Percentiles rank a stretch among this genome's conserved stretches.
These are phyloP conservation scores for Orthosia gothica DNA, from an alignment of 2,888 invertebrate species.

Conservation along the genomic window DNA sequence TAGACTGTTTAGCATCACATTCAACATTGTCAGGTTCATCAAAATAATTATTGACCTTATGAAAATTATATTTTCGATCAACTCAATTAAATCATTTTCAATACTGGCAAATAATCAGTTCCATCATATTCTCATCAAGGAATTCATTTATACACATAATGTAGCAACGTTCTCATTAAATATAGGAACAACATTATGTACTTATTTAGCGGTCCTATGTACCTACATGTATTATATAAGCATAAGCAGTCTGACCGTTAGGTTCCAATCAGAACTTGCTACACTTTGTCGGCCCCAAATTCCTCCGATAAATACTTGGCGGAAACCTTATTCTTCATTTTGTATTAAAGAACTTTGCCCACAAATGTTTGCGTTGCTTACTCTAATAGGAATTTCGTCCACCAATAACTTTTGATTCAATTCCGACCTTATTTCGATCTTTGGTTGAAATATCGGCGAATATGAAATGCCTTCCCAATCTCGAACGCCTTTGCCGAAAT, in stretches of 20 bases:
- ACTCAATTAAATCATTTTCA: constrained; percentile 18
- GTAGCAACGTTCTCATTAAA: constrained; percentile 8
- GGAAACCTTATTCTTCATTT: constrained; percentile 60
- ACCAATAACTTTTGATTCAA: constrained; percentile 51
- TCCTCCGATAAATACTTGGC: constrained; percentile 69
- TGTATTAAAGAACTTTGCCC: constrained; percentile 63
- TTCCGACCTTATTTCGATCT: constrained; percentile 30
- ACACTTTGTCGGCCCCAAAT: constrained; percentile 66
- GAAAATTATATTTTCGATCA: constrained; percentile 26
- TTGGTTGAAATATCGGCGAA: constrained; percentile 36
- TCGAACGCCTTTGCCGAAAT: constrained; percentile 35
- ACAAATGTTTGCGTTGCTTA: constrained; percentile 54
- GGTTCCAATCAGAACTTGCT: constrained; percentile 47
- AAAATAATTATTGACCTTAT: constrained; percentile 1
- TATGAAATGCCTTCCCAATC: constrained; percentile 43
- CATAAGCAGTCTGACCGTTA: constrained; percentile 4
- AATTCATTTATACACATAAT: constrained; percentile 13
- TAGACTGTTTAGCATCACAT: background rate
- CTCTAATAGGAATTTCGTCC: constrained; percentile 51
- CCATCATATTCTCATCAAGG: constrained; percentile 10
- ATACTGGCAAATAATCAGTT: constrained; percentile 16
- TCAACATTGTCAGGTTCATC: background rate
- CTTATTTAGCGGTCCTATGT: background rate
- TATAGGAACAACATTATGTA: background rate
- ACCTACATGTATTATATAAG: constrained; percentile 3